Percentiles rank a stretch among this genome's conserved stretches.
Evolutionary conservation across 1,140 invertebrate species (phyloP).

Genomic region (Drosophila oshimai): DNA sequence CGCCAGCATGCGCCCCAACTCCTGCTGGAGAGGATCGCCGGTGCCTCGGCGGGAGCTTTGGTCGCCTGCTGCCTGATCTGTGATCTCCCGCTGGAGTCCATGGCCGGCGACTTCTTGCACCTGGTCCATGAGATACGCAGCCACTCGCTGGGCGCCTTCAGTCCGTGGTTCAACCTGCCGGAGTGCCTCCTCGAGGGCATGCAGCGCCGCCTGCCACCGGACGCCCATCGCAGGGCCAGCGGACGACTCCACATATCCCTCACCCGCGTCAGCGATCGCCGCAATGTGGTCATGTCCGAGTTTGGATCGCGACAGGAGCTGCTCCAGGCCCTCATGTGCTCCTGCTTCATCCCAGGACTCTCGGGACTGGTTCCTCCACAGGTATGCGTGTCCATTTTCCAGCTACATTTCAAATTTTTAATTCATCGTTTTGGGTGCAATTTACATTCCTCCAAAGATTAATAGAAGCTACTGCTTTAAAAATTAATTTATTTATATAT

Average conservation of each 20-base stretch:
- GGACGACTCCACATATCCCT: conserved; percentile 96
- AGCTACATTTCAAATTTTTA: background rate
- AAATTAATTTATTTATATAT: no score
- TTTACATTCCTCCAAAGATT: no score
- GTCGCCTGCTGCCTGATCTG: conserved; percentile 96
- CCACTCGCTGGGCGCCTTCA: conserved; percentile 95
- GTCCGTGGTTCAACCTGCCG: conserved; percentile 96
- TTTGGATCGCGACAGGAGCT: conserved; percentile 96
- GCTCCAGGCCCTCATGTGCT: conserved; percentile 95
- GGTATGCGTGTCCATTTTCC: background rate
- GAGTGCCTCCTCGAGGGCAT: conserved; percentile 92
- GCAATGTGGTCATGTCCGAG: conserved; percentile 97
- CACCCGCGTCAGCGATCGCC: conserved; percentile 95
- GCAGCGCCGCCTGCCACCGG: conserved; percentile 92
- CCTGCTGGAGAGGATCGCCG: conserved; percentile 94
- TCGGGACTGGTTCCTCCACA: conserved; percentile 95
- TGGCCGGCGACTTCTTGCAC: conserved; percentile 93
- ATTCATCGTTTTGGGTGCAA: background rate
- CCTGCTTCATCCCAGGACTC: conserved; percentile 97
- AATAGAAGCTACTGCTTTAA: no score
- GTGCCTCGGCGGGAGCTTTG: conserved; percentile 97
- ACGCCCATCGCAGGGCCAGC: conserved; percentile 94
- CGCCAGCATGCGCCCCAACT: conserved; percentile 98
- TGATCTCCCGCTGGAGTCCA: conserved; percentile 95
- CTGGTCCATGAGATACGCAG: conserved; percentile 93